These are phyloP conservation scores for Protonibea diacanthus DNA, from an alignment of 2,797 vertebrate genomes.

Conservation along the genomic window DNA sequence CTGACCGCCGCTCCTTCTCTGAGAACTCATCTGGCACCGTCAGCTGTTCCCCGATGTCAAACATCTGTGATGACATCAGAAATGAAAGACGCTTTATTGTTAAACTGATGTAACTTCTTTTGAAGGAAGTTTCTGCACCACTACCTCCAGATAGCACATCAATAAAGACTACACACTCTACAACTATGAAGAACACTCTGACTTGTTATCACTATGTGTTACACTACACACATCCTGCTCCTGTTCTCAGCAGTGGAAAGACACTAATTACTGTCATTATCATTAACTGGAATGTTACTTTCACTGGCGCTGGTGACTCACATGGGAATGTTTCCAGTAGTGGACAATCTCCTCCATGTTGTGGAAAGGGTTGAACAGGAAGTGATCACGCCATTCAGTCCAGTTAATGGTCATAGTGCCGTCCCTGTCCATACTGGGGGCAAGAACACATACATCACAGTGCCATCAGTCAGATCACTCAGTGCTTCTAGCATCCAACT, in stretches of 20 bases:
- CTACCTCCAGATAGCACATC: not conserved
- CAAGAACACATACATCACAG: not conserved
- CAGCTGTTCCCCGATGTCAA: slow-evolving; percentile 95
- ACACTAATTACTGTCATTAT: not conserved
- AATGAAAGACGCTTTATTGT: not conserved
- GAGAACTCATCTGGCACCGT: slow-evolving; percentile 96
- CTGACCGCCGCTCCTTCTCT: slow-evolving; percentile 89
- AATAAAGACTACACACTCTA: not conserved
- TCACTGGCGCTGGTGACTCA: slow-evolving; percentile 63
- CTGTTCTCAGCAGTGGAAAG: not conserved
- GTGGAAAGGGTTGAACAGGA: slow-evolving; percentile 89
- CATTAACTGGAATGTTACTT: not conserved
- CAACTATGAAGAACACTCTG: not conserved
- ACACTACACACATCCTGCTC: not conserved
- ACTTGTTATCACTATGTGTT: not conserved
- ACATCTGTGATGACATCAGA: slow-evolving; percentile 82
- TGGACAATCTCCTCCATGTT: slow-evolving; percentile 90
- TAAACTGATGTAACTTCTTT: not conserved
- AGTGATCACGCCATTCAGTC: slow-evolving; percentile 92
- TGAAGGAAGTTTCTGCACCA: not conserved
- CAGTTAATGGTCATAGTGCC: slow-evolving; percentile 92
- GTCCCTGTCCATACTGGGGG: slow-evolving; percentile 86
- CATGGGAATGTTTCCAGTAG: slow-evolving; percentile 91
- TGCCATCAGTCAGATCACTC: not conserved
- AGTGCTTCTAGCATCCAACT: not conserved